These are phyloP conservation scores for Patella vulgata DNA, from an alignment of 1,140 invertebrate species.

Conservation along the genomic window DNA sequence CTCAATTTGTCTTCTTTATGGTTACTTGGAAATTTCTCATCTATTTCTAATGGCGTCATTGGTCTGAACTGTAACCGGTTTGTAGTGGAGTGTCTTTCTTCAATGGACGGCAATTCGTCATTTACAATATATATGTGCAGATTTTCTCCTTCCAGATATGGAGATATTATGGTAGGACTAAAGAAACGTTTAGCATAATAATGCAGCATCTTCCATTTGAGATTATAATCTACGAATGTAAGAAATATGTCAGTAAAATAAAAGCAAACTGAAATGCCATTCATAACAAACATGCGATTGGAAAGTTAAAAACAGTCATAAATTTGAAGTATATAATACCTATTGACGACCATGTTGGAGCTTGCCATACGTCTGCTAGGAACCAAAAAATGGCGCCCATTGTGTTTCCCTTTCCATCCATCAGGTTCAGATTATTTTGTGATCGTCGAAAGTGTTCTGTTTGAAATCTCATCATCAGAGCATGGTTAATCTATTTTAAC, in stretches of 20 bases:
- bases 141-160: conserved; percentile 63
- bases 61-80: conserved; percentile 21
- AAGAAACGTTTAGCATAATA: conserved; percentile 89
- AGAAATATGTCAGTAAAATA: too few relatives aligned
- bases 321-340: too few relatives aligned
- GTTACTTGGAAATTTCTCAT: too few relatives aligned
- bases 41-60: too few relatives aligned
- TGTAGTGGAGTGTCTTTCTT: conserved; percentile 21
- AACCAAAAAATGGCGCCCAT: too few relatives aligned
- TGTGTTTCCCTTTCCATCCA: too few relatives aligned
- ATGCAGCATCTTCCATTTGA: conserved; percentile 90
- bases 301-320: too few relatives aligned
- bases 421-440: conserved; percentile 57
- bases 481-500: conserved; percentile 77
- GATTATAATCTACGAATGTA: conserved; percentile 75
- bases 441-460: conserved; percentile 88
- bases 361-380: too few relatives aligned
- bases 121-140: conserved; percentile 48
- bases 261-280: too few relatives aligned
- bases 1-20: too few relatives aligned
- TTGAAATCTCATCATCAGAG: conserved; percentile 84
- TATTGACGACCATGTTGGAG: too few relatives aligned
- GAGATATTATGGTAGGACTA: conserved; percentile 75
- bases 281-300: too few relatives aligned
- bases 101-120: conserved; percentile 40